These are phyloP conservation scores for Trisateles emortualis DNA, from an alignment of 2,888 invertebrate species.

Conservation along the genomic window DNA sequence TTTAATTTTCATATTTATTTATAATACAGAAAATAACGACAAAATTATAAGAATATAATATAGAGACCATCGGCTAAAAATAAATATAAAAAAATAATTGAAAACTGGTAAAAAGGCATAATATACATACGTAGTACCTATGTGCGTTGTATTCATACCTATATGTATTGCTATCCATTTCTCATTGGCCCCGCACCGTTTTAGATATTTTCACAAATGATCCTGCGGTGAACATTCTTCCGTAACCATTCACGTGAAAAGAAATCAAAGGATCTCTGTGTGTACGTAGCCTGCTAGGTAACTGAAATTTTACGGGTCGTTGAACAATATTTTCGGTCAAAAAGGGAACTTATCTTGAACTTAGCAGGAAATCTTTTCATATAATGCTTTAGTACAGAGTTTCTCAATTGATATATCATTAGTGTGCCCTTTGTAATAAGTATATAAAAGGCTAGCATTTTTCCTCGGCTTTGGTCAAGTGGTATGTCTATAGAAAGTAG, in stretches of 20 bases:
- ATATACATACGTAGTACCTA: too few species aligned
- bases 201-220: constrained; percentile 36
- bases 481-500: too few species aligned
- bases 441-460: too few species aligned
- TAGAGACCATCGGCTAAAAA: too few species aligned
- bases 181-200: constrained; percentile 13
- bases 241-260: constrained; percentile 48
- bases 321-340: constrained; percentile 47
- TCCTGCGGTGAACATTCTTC: constrained; percentile 43
- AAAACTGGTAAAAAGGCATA: too few species aligned
- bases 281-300: constrained; percentile 52
- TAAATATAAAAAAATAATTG: too few species aligned
- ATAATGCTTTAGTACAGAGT: constrained; percentile 20
- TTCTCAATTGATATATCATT: constrained; percentile 9
- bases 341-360: constrained; percentile 37
- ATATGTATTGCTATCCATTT: neutral
- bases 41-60: too few species aligned
- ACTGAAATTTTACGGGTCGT: constrained; percentile 56
- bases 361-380: constrained; percentile 27
- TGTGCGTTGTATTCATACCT: too few species aligned
- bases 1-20: too few species aligned
- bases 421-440: too few species aligned
- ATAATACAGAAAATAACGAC: too few species aligned
- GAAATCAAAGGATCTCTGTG: constrained; percentile 57
- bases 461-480: too few species aligned